These are phyloP conservation scores for Diglossa cyanea DNA, from an alignment of 2,797 vertebrate genomes.

Conservation along the genomic window DNA sequence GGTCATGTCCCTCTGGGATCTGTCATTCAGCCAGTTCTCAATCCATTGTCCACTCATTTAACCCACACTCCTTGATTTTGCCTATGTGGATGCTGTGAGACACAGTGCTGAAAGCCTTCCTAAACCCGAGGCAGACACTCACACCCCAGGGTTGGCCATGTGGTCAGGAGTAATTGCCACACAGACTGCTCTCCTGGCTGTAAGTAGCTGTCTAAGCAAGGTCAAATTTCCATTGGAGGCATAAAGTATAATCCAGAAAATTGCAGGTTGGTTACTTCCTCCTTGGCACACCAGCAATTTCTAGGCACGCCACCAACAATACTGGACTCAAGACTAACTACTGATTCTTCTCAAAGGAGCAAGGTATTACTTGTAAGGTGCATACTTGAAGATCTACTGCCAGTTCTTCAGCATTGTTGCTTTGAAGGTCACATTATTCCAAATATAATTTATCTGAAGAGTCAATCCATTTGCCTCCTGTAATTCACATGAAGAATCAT, in stretches of 20 bases:
- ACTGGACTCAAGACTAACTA: background rate
- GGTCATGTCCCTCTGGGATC: background rate
- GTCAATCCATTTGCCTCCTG: background rate
- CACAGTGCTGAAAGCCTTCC: background rate
- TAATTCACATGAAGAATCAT: background rate
- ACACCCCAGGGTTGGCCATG: background rate
- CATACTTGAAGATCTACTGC: background rate
- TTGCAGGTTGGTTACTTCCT: background rate
- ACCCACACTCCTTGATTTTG: background rate
- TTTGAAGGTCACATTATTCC: background rate
- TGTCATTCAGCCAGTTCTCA: background rate
- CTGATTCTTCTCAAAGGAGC: background rate
- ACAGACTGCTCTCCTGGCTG: background rate
- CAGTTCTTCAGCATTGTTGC: background rate
- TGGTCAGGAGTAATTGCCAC: background rate
- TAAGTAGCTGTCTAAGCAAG: background rate
- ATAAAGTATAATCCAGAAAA: background rate
- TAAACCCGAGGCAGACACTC: background rate
- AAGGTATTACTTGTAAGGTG: background rate
- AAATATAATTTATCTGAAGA: background rate
- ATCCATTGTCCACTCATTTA: background rate
- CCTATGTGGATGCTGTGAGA: background rate
- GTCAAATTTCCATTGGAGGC: background rate
- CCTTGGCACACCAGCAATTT: background rate
- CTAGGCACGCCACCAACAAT: rapidly evolving